A percentile compares a stretch with the other conserved stretches of the same genome.
These are phyloP conservation scores for Ceratosolen solmsi DNA, from an alignment of 1,140 invertebrate species.

Conservation along the genomic window DNA sequence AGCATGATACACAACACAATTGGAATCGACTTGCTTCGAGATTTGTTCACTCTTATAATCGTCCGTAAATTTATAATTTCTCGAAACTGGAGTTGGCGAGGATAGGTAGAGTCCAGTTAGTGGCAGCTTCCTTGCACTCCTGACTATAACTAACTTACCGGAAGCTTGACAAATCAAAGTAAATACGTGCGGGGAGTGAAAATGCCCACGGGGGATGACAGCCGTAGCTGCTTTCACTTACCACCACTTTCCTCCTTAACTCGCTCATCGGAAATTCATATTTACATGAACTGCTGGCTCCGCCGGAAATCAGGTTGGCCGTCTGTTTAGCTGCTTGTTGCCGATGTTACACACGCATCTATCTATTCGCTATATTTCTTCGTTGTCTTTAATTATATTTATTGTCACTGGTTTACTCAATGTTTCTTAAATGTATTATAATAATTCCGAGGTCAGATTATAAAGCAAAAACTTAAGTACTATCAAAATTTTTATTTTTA, in stretches of 20 bases:
- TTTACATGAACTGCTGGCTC: slow-evolving; percentile 15
- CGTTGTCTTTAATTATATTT: background rate
- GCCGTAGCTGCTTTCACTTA: slow-evolving; percentile 13
- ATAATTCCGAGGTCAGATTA: too few species aligned
- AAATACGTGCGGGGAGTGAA: slow-evolving; percentile 61
- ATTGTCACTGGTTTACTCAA: too few species aligned
- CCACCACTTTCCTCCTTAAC: background rate
- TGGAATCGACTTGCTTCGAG: too few species aligned
- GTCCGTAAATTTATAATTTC: background rate
- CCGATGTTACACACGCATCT: background rate
- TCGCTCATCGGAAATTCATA: slow-evolving; percentile 25
- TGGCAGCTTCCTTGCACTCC: slow-evolving; percentile 34
- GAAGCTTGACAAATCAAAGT: slow-evolving; percentile 64
- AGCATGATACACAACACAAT: too few species aligned
- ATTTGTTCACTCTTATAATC: too few species aligned
- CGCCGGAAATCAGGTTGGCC: background rate
- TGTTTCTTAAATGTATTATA: too few species aligned
- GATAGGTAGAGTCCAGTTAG: background rate
- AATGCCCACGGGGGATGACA: slow-evolving; percentile 59
- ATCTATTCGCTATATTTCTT: background rate
- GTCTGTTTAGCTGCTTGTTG: background rate
- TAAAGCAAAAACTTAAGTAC: too few species aligned
- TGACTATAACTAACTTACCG: slow-evolving; percentile 58
- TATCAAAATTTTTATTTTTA: too few species aligned
- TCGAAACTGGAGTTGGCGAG: background rate